phyloP scores from a whole-genome alignment of 1,140 invertebrate species.

The Polypedilum vanderplanki region DNA sequence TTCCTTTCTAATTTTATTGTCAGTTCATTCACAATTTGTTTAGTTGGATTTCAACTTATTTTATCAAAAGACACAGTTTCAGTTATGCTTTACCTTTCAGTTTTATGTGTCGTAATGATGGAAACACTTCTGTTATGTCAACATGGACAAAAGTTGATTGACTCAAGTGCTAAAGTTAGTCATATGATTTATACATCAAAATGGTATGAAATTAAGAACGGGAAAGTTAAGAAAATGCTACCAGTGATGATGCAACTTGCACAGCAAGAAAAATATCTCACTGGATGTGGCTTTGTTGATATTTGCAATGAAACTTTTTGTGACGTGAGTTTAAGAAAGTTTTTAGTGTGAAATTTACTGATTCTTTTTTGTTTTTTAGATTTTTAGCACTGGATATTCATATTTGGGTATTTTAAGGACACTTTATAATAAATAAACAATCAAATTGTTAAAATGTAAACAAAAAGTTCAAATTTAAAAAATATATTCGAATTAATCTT shows the following conservation, averaged over 20 bases:
- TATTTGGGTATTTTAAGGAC: background rate
- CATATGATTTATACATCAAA: background rate
- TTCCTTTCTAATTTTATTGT: background rate
- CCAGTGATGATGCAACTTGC: background rate
- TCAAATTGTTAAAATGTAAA: too few species aligned
- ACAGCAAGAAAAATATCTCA: background rate
- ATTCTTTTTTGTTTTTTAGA: background rate
- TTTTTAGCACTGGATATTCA: background rate
- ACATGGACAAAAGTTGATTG: background rate
- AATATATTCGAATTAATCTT: too few species aligned
- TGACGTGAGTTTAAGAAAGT: background rate
- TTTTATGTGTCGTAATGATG: background rate
- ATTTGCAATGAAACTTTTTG: background rate
- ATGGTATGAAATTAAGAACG: background rate
- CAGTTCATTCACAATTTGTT: background rate
- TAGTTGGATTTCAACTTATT: background rate
- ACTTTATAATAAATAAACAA: too few species aligned
- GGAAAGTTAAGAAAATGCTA: background rate
- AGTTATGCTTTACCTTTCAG: background rate
- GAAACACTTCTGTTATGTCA: background rate
- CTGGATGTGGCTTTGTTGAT: background rate
- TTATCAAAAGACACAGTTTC: background rate
- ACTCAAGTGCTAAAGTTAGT: background rate
- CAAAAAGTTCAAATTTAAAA: too few species aligned
- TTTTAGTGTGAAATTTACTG: background rate